Evolutionary conservation across 2,113 vertebrate genomes (phyloP), one percentile per base, ranked within the genome.

Genomic region (Anseranas semipalmata): DNA sequence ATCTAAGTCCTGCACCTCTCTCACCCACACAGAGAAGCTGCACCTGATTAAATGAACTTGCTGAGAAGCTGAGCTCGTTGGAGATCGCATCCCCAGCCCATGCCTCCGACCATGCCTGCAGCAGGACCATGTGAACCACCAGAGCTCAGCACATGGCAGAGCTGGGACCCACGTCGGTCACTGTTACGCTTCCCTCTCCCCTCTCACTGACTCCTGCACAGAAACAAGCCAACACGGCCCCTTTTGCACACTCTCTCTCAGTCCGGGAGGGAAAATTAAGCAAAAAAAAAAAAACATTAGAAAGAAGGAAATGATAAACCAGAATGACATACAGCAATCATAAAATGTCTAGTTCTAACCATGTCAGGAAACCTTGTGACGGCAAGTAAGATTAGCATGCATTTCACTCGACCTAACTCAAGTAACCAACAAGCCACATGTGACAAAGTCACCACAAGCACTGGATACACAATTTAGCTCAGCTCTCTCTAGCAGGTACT

Each of bases 281-380:
- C 3, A 37, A 63, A 75, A 85, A 46, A 85, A 79, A 56, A 39
- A 41, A 63, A 39, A 25, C 7, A 27, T 32, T 32, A 86, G 33
- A 68, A 63, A 87, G 28, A 67, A 94, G 60, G 41, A 85, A 92
- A 70, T 45, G 2, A 50, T 67, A 95, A 89, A 78, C 50, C 45
- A 41, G 19, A 89, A 80, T 35, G 37, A 56, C 27, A 48, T 6
- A 45, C 0, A 28, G 33, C 43, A 76, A 52, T 14, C 6, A 2
- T 66, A 52, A 90, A 88, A 74, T 2, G 1, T 59, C 79, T 28
- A 83, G n/a, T 41, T 81, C 50, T 59, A 56, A 63, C 24, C 22
- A 52, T 62, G 33, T 6, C 50, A 77, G 80, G 73, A 93, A 77
- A 46, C 17, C 17, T 68, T 37, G 20, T 32, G 71, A 79, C 15